Base-by-base conservation (phyloP, 30 jellyfish, hydroid and myxozoan species). In the Haliclystus octoradiatus region DNA sequence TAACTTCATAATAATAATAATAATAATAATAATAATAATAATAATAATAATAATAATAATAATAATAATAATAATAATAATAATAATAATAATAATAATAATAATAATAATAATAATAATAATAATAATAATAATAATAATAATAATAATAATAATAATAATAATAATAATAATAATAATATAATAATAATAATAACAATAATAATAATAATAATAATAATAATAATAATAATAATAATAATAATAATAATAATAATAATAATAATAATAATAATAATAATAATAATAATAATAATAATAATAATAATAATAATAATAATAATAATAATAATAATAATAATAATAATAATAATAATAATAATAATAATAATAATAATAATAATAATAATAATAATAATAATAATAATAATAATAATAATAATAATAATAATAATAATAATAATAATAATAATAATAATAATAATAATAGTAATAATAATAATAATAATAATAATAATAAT, bases 391-490 rank as follows among this genome's bases (percentile, higher is more conserved):
- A n/a, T 47, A 47, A n/a, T 47, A 47, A n/a, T 47, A 47, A n/a
- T 47, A 47, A n/a, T 47, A 47, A 47, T 47, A 47, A n/a, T 47
- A 47, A n/a, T 47, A 47, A 47, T n/a, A 47, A n/a, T 47, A 47
- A n/a, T 47, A 47, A n/a, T 47, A 47, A n/a, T 47, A 47, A n/a
- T 47, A 47, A n/a, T 47, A 47, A n/a, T 47, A 47, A n/a, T 47
- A 47, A n/a, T 47, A 47, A n/a, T 47, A 47, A n/a, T 47, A 47
- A n/a, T 47, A 47, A 47, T 47, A 47, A n/a, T 47, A 47, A n/a
- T 47, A 47, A 47, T 47, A 47, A n/a, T 47, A 47, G 60, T 47
- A 47, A 47, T n/a, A 47, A n/a, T 47, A 47, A n/a, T 47, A 47
- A n/a, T 47, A 47, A n/a, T 47, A 47, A n/a, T 47, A 47, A n/a